phyloP scores from a whole-genome alignment of 2,113 vertebrate species.

The Anolis sagrei region DNA sequence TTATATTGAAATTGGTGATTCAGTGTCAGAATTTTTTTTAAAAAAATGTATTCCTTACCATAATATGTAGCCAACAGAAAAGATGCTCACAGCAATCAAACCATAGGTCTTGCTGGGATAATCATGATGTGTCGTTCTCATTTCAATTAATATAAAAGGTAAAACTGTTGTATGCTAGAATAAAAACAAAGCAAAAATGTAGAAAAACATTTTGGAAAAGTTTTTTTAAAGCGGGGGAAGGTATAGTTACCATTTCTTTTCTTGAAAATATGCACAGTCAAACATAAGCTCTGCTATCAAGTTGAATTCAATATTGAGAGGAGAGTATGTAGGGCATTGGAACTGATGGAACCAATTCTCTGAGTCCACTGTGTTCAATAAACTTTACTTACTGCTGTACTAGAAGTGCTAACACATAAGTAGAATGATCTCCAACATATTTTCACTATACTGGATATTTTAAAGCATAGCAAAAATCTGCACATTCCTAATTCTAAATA shows the following conservation, averaged over 20 bases:
- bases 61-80: slow-evolving; percentile 92
- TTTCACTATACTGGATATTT: not conserved
- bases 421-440: not conserved
- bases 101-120: slow-evolving; percentile 93
- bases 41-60: slow-evolving; percentile 88
- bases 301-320: not conserved
- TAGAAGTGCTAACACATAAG: not conserved
- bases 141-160: slow-evolving; percentile 98
- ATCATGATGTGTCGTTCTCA: slow-evolving; percentile 94
- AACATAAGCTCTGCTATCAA: not conserved
- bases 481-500: not conserved
- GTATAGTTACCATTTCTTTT: not conserved
- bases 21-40: no score
- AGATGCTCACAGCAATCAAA: slow-evolving; percentile 87
- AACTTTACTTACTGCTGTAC: not conserved
- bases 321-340: not conserved
- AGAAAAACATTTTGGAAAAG: slow-evolving; percentile 52
- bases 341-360: not conserved
- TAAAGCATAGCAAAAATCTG: not conserved
- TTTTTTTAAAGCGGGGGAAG: slow-evolving; percentile 7
- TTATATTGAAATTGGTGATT: slow-evolving; percentile 76
- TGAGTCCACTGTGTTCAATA: not conserved
- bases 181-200: slow-evolving; percentile 42
- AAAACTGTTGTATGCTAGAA: slow-evolving; percentile 96
- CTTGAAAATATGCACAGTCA: not conserved